Percentiles rank a stretch among this genome's conserved stretches.
phyloP scores from a whole-genome alignment of 1,140 invertebrate species.

The Metopolophium dirhodum region DNA sequence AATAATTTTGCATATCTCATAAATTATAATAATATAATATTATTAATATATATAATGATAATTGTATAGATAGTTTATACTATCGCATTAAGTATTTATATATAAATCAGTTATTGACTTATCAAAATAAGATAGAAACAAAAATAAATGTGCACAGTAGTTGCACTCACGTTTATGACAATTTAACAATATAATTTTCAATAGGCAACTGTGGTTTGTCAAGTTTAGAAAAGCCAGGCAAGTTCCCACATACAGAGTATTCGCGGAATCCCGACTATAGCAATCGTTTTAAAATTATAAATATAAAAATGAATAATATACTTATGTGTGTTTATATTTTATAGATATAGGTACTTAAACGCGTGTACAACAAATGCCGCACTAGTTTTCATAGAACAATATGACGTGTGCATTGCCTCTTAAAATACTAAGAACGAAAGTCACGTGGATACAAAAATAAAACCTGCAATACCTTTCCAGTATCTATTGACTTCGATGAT shows the following conservation, averaged over 20 bases:
- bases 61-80: no score
- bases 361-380: neutral
- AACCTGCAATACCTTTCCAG: neutral
- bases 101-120: no score
- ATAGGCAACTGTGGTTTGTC: neutral
- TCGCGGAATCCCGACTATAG: no score
- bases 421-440: conserved; percentile 16
- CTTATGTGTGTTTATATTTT: neutral
- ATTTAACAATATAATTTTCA: no score
- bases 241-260: no score
- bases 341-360: neutral
- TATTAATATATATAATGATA: no score
- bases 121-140: no score
- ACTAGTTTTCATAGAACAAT: neutral
- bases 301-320: neutral
- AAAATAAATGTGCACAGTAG: no score
- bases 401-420: neutral
- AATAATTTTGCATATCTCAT: no score
- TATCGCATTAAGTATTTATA: no score
- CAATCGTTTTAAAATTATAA: neutral
- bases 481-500: neutral
- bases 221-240: neutral
- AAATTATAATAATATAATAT: no score
- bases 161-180: no score
- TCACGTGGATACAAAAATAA: neutral